Evolutionary conservation across 2,797 vertebrate genomes (phyloP).

Genomic region (Peromyscus aztecus): DNA sequence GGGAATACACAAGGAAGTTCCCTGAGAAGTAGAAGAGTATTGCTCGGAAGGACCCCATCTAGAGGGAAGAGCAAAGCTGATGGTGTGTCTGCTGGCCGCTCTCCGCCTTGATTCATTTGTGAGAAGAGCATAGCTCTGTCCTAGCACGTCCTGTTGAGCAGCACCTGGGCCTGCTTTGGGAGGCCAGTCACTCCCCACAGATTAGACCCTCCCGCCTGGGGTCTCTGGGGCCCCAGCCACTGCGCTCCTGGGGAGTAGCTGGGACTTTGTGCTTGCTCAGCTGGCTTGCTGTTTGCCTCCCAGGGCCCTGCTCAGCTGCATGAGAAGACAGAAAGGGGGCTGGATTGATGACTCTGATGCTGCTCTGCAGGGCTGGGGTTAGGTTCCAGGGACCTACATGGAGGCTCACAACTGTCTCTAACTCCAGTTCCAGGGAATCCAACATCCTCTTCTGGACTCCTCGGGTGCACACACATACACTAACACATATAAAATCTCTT

Average conservation of each 20-base stretch:
- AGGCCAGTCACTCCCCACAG: not conserved
- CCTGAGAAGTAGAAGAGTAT: slow-evolving; percentile 66
- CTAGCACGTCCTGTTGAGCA: not conserved
- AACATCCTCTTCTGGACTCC: not conserved
- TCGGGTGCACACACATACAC: not conserved
- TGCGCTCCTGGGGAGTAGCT: not conserved
- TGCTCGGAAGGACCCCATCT: slow-evolving; percentile 43
- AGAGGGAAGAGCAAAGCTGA: not conserved
- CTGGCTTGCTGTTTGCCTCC: not conserved
- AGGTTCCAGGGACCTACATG: too few species aligned
- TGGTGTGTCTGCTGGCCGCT: not conserved
- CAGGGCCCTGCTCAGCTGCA: not conserved
- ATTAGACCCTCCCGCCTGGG: not conserved
- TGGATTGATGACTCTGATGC: too few species aligned
- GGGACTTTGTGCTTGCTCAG: not conserved
- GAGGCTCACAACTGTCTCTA: not conserved
- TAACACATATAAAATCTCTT: not conserved
- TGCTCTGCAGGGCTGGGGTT: too few species aligned
- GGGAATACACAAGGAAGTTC: slow-evolving; percentile 74
- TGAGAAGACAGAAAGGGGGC: not conserved
- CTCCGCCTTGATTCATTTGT: not conserved
- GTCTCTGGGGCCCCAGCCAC: too few species aligned
- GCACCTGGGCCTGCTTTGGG: not conserved
- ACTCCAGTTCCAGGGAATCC: not conserved
- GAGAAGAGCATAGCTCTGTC: slow-evolving; percentile 12